Evolutionary conservation across 2,113 vertebrate species (phyloP).

Genomic region (Ondatra zibethicus): DNA sequence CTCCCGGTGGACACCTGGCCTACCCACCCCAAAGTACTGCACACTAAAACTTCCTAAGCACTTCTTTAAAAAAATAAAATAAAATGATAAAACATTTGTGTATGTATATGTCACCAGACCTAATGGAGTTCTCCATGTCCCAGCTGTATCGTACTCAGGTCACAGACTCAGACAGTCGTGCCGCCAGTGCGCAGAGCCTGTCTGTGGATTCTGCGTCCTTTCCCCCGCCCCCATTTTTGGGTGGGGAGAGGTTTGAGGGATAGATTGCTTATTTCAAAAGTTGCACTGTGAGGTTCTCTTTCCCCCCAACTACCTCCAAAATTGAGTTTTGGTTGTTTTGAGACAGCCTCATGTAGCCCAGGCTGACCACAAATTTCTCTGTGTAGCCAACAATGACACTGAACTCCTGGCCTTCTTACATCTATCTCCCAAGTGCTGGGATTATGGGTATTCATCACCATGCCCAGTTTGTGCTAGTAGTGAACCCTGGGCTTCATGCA

Average conservation of each 20-base stretch:
- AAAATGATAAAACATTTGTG: background rate
- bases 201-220: background rate
- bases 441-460: background rate
- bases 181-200: background rate
- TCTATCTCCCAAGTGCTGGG: background rate
- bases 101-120: background rate
- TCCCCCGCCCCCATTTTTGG: background rate
- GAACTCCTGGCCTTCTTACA: background rate
- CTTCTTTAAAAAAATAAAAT: background rate
- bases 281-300: background rate
- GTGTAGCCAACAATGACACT: background rate
- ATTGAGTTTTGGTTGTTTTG: background rate
- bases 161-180: accelerated
- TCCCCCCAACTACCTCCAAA: background rate
- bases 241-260: background rate
- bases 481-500: background rate
- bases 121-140: background rate
- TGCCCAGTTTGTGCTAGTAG: background rate
- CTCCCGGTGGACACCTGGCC: background rate
- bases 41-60: background rate
- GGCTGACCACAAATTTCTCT: background rate
- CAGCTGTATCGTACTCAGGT: too few relatives aligned
- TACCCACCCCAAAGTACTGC: background rate
- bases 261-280: background rate
- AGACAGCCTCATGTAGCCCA: background rate